A percentile compares a stretch with the other conserved stretches of the same genome.
phyloP scores from a whole-genome alignment of 2,888 invertebrate species.

The Agriopis leucophaearia region DNA sequence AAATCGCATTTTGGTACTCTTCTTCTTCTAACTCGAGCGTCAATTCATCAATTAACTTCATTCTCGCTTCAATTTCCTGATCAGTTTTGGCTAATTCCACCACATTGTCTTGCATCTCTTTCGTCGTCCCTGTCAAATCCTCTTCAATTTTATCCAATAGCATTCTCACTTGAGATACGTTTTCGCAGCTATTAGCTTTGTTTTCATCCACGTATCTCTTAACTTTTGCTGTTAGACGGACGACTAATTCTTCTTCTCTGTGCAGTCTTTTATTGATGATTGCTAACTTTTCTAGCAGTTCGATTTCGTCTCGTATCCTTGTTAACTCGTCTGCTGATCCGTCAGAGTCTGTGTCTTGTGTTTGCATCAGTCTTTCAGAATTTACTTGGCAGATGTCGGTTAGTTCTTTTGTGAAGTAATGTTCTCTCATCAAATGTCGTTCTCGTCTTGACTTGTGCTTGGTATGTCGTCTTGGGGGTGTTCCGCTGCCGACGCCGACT shows the following conservation, averaged over 20 bases:
- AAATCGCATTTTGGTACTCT: slow-evolving; percentile 78
- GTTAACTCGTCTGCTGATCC: slow-evolving; percentile 83
- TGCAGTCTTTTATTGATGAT: slow-evolving; percentile 91
- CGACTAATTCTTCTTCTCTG: slow-evolving; percentile 90
- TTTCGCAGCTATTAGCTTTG: slow-evolving; percentile 80
- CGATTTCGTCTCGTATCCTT: slow-evolving; percentile 89
- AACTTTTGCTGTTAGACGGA: slow-evolving; percentile 88
- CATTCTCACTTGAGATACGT: slow-evolving; percentile 78
- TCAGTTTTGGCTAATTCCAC: slow-evolving; percentile 81
- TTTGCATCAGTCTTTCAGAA: slow-evolving; percentile 77
- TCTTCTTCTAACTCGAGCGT: slow-evolving; percentile 84
- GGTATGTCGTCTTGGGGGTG: slow-evolving; percentile 83
- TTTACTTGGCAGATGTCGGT: slow-evolving; percentile 84
- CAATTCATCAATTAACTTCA: slow-evolving; percentile 84
- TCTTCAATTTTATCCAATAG: slow-evolving; percentile 83
- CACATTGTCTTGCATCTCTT: slow-evolving; percentile 85
- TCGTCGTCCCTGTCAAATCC: slow-evolving; percentile 78
- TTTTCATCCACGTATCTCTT: slow-evolving; percentile 86
- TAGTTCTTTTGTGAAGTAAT: slow-evolving; percentile 84
- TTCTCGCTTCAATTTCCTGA: slow-evolving; percentile 82
- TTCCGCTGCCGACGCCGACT: slow-evolving; percentile 89
- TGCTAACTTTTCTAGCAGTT: slow-evolving; percentile 90
- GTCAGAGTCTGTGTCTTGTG: slow-evolving; percentile 82
- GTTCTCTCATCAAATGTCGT: slow-evolving; percentile 83
- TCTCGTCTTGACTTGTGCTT: slow-evolving; percentile 85